A percentile compares a stretch with the other conserved stretches of the same genome.
These are phyloP conservation scores for Tupaia tana DNA, from an alignment of 2,113 vertebrate genomes.

Conservation along the genomic window DNA sequence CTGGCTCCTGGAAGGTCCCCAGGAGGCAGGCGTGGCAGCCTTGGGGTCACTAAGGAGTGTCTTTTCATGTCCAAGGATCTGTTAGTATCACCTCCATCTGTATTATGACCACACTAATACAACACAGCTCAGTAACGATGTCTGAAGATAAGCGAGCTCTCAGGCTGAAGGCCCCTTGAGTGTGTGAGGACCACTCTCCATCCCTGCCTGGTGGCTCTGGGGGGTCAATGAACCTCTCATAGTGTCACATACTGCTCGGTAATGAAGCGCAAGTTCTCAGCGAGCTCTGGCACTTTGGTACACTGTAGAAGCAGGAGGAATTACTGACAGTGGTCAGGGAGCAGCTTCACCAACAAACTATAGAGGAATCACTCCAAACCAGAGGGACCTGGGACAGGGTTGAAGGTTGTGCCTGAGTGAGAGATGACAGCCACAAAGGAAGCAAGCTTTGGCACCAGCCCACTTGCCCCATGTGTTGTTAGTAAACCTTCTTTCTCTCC, in stretches of 20 bases:
- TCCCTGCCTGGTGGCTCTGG: too few relatives aligned
- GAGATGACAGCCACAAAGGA: not conserved
- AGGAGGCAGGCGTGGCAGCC: not conserved
- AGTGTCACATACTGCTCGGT: not conserved
- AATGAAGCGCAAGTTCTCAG: not conserved
- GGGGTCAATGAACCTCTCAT: too few relatives aligned
- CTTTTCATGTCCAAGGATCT: not conserved
- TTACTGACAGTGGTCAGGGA: fast-evolving
- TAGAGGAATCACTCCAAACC: not conserved
- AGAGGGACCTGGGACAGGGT: too few relatives aligned
- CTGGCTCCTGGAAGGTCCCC: fast-evolving
- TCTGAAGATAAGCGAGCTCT: not conserved
- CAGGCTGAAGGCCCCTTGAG: fast-evolving
- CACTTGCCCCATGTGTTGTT: not conserved
- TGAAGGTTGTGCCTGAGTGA: too few relatives aligned
- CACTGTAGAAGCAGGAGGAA: not conserved
- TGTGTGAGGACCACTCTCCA: not conserved
- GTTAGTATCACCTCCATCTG: not conserved
- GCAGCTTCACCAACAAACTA: not conserved
- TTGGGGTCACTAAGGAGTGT: not conserved
- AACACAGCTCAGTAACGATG: not conserved
- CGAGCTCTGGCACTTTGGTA: fast-evolving
- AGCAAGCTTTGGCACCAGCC: not conserved
- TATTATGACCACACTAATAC: too few relatives aligned
- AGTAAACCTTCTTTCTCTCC: not conserved